These are phyloP conservation scores for Opisthograptis luteolata DNA, from an alignment of 2,888 invertebrate species.

Conservation along the genomic window DNA sequence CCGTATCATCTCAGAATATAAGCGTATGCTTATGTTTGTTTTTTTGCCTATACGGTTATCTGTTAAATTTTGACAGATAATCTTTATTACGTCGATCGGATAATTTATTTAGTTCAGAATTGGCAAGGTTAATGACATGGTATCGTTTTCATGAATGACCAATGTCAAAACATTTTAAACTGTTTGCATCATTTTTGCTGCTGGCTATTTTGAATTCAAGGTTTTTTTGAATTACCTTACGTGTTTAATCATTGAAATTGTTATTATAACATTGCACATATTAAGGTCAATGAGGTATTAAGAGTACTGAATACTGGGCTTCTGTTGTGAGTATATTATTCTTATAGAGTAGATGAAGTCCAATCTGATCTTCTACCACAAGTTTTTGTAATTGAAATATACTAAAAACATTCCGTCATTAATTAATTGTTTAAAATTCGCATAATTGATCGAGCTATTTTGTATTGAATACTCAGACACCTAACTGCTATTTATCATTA, in stretches of 20 bases:
- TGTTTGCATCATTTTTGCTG: slow-evolving; percentile 4
- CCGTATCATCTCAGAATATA: too few relatives aligned
- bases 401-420: too few relatives aligned
- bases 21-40: neutral
- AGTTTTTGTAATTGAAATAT: too few relatives aligned
- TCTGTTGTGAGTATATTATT: too few relatives aligned
- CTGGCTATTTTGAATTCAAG: slow-evolving; percentile 15
- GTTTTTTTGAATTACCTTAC: slow-evolving; percentile 13
- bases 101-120: slow-evolving; percentile 8
- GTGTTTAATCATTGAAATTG: neutral
- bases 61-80: slow-evolving; percentile 1
- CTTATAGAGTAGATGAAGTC: too few relatives aligned
- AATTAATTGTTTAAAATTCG: too few relatives aligned
- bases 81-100: neutral
- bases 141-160: slow-evolving; percentile 1
- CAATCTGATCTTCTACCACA: too few relatives aligned
- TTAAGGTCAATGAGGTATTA: neutral
- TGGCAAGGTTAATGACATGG: slow-evolving; percentile 22
- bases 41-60: neutral
- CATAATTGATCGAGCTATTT: too few relatives aligned
- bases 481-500: too few relatives aligned
- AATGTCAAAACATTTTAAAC: slow-evolving; percentile 7
- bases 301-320: too few relatives aligned
- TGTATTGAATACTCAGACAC: too few relatives aligned
- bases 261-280: slow-evolving; percentile 1